Evolutionary conservation across 2,113 vertebrate genomes (phyloP), one percentile per base, ranked within the genome.

Genomic region (Sinocyclocheilus anophthalmus): DNA sequence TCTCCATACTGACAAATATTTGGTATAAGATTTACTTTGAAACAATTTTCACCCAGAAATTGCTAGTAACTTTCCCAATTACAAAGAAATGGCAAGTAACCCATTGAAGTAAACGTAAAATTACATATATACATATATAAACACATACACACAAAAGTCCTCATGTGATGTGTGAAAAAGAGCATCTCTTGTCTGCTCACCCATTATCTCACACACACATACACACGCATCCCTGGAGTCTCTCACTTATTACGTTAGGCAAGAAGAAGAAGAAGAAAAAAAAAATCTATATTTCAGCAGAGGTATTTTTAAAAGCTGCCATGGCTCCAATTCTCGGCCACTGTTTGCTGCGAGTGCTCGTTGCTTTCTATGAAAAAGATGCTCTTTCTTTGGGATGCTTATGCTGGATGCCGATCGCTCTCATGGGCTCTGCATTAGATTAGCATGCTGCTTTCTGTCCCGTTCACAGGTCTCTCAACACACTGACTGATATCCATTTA

Each of bases 161-260:
- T 76, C 75, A 85, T 63, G 39, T 61, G 84, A 88, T 57, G 79
- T 82, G 69, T 78, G 72, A 84, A 75, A 61, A 88, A 65, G 76
- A 83, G 30, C 48, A 70, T 81, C 59, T 83, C 76, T 86, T 45
- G 55, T 86, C 85, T 86, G 78, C 85, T 81, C 55, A 63, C 48
- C 20, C 72, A 65, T 81, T 48, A 6, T 48, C 88, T 82, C 84
- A 76, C 81, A 87, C 86, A 81, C 86, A 83, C 87, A 88, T 84
- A 82, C 85, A 11, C 86, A 1, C 72, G 24, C 83, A 73, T 86
- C 92, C 88, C 91, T 78, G 73, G 88, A 91, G 93, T 93, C 90
- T 92, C 89, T 91, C 93, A 92, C 92, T 94, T 93, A 94, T 94
- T 95, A 92, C 85, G 90, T 93, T 93, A 91, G 90, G 81, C 89